Conservation (phyloP, 2,113 vertebrate species). For the Syngnathus scovelli region DNA sequence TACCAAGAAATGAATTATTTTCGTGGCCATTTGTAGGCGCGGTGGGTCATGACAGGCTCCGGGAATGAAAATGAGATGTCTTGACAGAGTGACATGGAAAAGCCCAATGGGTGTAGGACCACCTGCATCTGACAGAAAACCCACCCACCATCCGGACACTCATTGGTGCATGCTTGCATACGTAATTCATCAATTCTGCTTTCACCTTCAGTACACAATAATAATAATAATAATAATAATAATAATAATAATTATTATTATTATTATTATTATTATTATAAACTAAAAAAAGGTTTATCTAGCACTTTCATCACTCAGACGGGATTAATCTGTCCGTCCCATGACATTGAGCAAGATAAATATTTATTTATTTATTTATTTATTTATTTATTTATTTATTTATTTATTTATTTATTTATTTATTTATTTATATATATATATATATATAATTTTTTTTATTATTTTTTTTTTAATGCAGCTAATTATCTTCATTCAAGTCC, state of each 20-base stretch:
- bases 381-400: too few relatives aligned
- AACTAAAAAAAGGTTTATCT: too few relatives aligned
- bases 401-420: too few relatives aligned
- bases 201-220: not conserved
- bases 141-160: conserved; percentile 7
- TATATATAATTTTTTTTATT: too few relatives aligned
- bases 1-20: conserved; percentile 54
- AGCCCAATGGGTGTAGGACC: not conserved
- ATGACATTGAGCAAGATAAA: not conserved
- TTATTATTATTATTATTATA: too few relatives aligned
- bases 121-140: conserved; percentile 49
- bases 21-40: conserved; percentile 38
- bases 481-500: not conserved
- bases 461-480: not conserved
- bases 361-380: too few relatives aligned
- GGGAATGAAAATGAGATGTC: conserved; percentile 7
- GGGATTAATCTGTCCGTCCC: not conserved
- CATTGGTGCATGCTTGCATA: not conserved
- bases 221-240: too few relatives aligned
- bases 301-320: not conserved
- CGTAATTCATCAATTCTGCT: not conserved
- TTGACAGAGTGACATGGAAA: conserved; percentile 7
- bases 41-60: conserved; percentile 9
- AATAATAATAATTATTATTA: too few relatives aligned
- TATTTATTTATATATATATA: too few relatives aligned